Evolutionary conservation across 2,797 vertebrate genomes (phyloP).

Genomic region (Gallinago stenura): DNA sequence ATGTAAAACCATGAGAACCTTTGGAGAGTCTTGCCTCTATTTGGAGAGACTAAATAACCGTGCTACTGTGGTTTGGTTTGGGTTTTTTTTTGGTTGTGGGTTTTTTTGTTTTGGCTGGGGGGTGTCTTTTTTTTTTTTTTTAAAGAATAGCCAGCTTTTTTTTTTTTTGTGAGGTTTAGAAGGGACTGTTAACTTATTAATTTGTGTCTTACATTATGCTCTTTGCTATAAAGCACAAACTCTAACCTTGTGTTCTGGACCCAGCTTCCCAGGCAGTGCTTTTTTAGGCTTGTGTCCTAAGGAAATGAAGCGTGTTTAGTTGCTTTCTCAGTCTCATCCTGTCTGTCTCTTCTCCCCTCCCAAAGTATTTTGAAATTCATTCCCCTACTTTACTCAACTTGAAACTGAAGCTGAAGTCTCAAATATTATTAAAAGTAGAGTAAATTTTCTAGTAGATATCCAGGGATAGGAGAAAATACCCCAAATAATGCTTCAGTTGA

Average conservation of each 20-base stretch:
- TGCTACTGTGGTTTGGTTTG: no score
- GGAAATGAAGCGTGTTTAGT: not conserved
- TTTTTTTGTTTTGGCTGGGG: no score
- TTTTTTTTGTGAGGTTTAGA: not conserved
- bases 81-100: not conserved
- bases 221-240: not conserved
- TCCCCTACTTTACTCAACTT: not conserved
- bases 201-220: not conserved
- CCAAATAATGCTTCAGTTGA: not conserved
- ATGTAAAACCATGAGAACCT: not conserved
- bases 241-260: not conserved
- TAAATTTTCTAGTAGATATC: not conserved
- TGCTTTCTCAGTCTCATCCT: not conserved
- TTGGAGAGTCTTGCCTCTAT: not conserved
- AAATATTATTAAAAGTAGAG: not conserved
- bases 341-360: not conserved
- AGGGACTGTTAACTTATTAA: not conserved
- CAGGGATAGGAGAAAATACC: not conserved
- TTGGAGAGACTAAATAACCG: not conserved
- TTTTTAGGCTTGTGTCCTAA: not conserved
- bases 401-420: not conserved
- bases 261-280: not conserved
- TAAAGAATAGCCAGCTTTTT: not conserved
- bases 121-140: accelerated
- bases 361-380: not conserved